Evolutionary conservation across 2,888 invertebrate species (phyloP), one percentile per base, ranked within the genome.

Genomic region (Sesamia inferens): DNA sequence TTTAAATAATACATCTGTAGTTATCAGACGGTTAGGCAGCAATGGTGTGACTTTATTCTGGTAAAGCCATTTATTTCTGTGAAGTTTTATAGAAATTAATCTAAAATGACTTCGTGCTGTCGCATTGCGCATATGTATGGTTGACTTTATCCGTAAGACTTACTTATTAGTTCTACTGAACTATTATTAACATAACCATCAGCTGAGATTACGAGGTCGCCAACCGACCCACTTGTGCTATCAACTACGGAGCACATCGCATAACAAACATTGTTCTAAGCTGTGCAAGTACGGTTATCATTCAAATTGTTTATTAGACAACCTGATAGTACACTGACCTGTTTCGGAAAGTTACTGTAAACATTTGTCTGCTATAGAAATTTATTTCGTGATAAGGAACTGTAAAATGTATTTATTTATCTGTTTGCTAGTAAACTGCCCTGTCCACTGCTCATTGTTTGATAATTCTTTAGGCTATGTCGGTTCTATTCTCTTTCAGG

Each of bases 161-260:
- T 1, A 54, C 39, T 24, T 1, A 54, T 24, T 42, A 48, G 51
- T 58, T n/a, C n/a, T n/a, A n/a, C n/a, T 69, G 13, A 48, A 62
- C 47, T 76, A 39, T 22, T 78, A 87, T 88, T 89, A 84, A 86
- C 85, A 87, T 82, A 82, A 85, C 82, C 87, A 88, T 86, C 90
- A 89, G 89, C 89, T 88, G 89, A 87, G 90, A 88, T 88, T 85
- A 85, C 79, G 88, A 85, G 91, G 90, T 90, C 88, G 84, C 78
- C 85, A 87, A 87, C 85, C 88, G 91, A 78, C 87, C 88, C 85
- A 90, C 78, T 80, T 86, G 70, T 47, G 68, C 65, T 84, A 84
- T 85, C 83, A 72, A 70, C 71, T 72, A 71, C 72, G 61, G 75
- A 84, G 68, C 65, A 39, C 64, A 58, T 47, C 51, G 19, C 61